Evolutionary conservation across 64 coral and sea anemone species (phyloP).

Genomic region (Catalaphyllia jardinei): DNA sequence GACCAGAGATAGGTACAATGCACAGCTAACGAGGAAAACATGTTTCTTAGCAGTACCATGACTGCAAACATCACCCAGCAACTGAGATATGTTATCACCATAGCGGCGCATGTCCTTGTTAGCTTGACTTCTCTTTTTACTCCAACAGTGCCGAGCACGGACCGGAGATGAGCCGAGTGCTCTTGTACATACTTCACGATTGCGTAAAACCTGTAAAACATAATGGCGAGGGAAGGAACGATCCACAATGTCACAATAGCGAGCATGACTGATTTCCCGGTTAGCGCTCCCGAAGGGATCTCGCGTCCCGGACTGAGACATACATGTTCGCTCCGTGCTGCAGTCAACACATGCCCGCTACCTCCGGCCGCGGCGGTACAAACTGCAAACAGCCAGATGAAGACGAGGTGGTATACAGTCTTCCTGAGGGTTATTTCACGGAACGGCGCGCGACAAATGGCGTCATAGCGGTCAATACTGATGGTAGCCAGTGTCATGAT

Average conservation of each 20-base stretch:
- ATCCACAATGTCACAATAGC: conserved; percentile 59
- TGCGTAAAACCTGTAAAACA: conserved; percentile 45
- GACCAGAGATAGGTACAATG: conserved; percentile 68
- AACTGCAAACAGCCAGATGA: conserved; percentile 55
- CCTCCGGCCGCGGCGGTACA: conserved; percentile 52
- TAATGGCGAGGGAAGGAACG: conserved; percentile 49
- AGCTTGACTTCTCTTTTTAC: conserved; percentile 49
- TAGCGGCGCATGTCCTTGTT: conserved; percentile 49
- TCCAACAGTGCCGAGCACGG: conserved; percentile 30
- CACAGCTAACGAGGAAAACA: conserved; percentile 3
- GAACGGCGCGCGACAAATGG: conserved; percentile 46
- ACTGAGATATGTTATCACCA: conserved; percentile 47
- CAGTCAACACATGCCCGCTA: conserved; percentile 32
- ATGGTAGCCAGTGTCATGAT: conserved; percentile 64
- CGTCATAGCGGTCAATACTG: conserved; percentile 68
- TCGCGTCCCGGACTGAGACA: conserved; percentile 30
- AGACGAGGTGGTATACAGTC: conserved; percentile 5
- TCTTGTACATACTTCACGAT: conserved; percentile 50
- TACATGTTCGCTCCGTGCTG: neutral
- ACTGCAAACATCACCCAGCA: conserved; percentile 54
- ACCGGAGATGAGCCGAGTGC: conserved; percentile 41
- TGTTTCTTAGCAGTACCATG: conserved; percentile 56
- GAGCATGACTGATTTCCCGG: conserved; percentile 44
- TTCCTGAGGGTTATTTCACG: conserved; percentile 48
- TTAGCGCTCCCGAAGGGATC: neutral